Percentiles rank a stretch among this genome's conserved stretches.
These are phyloP conservation scores for Xenotilapia caudafasciata DNA, from an alignment of 2,113 vertebrate species.

Conservation along the genomic window DNA sequence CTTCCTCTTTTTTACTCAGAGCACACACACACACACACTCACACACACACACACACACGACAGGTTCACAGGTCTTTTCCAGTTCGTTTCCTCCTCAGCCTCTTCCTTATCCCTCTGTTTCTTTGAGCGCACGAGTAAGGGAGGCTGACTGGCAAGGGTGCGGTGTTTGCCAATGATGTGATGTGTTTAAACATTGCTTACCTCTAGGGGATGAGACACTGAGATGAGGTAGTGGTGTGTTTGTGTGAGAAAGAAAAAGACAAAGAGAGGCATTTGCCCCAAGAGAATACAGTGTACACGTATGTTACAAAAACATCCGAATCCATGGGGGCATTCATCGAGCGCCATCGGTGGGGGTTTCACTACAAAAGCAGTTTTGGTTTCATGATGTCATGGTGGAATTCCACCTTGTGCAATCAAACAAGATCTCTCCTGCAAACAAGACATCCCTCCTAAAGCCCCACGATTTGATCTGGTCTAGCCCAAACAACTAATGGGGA, in stretches of 20 bases:
- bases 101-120: slow-evolving; percentile 10
- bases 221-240: slow-evolving; percentile 5
- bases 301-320: background rate
- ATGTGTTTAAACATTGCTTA: slow-evolving; percentile 55
- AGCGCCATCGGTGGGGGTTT: background rate
- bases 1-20: background rate
- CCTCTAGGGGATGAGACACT: slow-evolving; percentile 25
- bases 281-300: slow-evolving; percentile 1
- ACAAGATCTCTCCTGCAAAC: background rate
- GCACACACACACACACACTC: background rate
- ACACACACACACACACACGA: background rate
- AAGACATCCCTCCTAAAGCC: background rate
- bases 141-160: background rate
- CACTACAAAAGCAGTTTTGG: slow-evolving; percentile 39
- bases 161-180: slow-evolving; percentile 44
- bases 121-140: background rate
- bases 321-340: slow-evolving; percentile 3
- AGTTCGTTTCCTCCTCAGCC: background rate
- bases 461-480: background rate
- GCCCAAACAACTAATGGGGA: background rate
- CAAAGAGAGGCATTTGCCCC: slow-evolving; percentile 26
- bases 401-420: slow-evolving; percentile 30
- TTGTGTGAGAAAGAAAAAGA: background rate
- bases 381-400: slow-evolving; percentile 58
- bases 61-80: background rate